These are phyloP conservation scores for Heliconius hewitsoni DNA, from an alignment of 1,140 invertebrate species.

Conservation along the genomic window DNA sequence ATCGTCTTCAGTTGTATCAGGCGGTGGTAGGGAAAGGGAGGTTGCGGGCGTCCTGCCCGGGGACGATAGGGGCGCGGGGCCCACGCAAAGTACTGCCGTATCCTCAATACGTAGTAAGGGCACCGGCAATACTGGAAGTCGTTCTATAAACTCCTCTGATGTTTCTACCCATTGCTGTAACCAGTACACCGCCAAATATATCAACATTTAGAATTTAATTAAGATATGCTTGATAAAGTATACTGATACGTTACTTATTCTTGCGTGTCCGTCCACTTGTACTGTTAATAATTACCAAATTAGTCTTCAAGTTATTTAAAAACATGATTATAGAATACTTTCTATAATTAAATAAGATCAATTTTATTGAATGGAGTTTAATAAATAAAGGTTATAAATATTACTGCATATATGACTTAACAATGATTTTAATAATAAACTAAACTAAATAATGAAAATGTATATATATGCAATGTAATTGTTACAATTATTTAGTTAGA, in stretches of 20 bases:
- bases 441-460: neutral
- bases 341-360: neutral
- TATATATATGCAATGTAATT: neutral
- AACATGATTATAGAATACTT: neutral
- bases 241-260: neutral
- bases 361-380: neutral
- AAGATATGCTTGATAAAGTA: neutral
- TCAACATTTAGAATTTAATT: neutral
- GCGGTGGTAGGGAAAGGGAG: constrained; percentile 50
- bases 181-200: neutral
- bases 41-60: constrained; percentile 76
- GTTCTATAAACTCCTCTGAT: constrained; percentile 74
- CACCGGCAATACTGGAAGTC: constrained; percentile 84
- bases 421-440: neutral
- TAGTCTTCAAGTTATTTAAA: neutral
- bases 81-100: constrained; percentile 85
- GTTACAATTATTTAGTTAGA: neutral
- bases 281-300: neutral
- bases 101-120: constrained; percentile 85
- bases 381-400: neutral
- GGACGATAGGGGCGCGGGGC: constrained; percentile 75
- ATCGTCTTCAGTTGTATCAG: constrained; percentile 40
- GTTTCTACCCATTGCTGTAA: constrained; percentile 79
- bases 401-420: neutral
- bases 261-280: neutral